A percentile compares a stretch with the other conserved stretches of the same genome.
Evolutionary conservation across 2,113 vertebrate species (phyloP).

Genomic region (Apteryx mantelli): DNA sequence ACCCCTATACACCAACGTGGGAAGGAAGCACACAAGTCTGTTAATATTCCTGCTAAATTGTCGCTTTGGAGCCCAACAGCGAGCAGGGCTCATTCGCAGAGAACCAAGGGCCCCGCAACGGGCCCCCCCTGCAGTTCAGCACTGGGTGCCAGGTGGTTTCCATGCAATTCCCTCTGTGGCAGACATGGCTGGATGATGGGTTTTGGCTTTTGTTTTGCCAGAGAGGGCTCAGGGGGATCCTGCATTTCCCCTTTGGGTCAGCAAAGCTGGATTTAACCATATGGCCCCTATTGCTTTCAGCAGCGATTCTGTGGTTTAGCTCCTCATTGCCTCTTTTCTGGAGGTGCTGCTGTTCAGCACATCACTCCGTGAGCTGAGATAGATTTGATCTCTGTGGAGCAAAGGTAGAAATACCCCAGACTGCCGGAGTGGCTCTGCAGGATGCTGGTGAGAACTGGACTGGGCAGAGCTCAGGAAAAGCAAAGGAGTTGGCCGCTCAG

Average conservation of each 20-base stretch:
- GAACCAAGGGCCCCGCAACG: background rate
- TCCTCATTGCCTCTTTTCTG: background rate
- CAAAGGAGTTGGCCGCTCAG: background rate
- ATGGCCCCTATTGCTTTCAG: background rate
- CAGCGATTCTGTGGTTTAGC: background rate
- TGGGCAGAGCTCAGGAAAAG: background rate
- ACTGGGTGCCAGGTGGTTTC: background rate
- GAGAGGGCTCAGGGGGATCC: background rate
- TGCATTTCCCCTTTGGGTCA: background rate
- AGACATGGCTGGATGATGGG: background rate
- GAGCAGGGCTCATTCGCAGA: background rate
- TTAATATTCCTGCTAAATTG: background rate
- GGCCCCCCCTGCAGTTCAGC: background rate
- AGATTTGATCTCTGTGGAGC: background rate
- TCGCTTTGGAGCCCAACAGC: background rate
- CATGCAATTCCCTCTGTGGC: background rate
- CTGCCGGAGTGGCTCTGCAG: background rate
- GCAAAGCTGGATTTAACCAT: background rate
- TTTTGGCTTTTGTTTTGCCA: background rate
- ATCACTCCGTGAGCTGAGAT: background rate
- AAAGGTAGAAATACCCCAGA: background rate
- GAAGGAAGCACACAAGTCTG: rapidly evolving
- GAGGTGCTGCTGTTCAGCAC: background rate
- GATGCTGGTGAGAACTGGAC: background rate
- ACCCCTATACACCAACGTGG: rapidly evolving